Evolutionary conservation across 2,797 vertebrate species (phyloP).

Genomic region (Cephalopachus bancanus): DNA sequence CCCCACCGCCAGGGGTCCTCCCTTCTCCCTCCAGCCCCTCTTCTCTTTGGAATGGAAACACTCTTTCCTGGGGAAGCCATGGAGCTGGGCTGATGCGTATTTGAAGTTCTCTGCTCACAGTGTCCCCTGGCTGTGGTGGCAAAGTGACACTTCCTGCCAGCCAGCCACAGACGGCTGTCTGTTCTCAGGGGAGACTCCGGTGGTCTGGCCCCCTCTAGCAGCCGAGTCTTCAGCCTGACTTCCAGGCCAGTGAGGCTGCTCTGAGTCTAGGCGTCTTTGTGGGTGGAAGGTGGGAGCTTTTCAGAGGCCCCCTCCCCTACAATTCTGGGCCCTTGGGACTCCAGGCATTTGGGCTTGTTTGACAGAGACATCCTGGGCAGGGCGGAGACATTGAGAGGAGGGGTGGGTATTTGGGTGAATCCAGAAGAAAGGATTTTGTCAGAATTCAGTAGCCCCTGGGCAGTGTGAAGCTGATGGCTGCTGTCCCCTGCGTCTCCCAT

Average conservation of each 20-base stretch:
- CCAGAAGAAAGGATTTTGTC: not conserved
- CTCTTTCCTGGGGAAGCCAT: not conserved
- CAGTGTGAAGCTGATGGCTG: accelerated
- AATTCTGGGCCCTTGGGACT: not conserved
- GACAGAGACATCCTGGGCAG: not conserved
- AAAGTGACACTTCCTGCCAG: not conserved
- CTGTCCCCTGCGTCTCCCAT: not conserved
- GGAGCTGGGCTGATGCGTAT: not conserved
- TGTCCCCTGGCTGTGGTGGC: not conserved
- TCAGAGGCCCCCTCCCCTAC: not conserved
- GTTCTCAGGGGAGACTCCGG: not conserved
- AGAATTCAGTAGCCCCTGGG: not conserved
- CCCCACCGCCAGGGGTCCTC: not conserved
- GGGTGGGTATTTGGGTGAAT: not conserved
- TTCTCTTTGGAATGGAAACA: accelerated
- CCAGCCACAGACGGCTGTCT: not conserved
- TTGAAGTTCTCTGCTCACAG: not conserved
- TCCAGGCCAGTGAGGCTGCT: not conserved
- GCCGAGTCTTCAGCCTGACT: not conserved
- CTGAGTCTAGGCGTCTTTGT: not conserved
- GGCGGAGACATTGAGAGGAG: not conserved
- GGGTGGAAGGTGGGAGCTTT: not conserved
- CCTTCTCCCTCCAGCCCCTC: not conserved
- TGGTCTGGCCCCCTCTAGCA: not conserved
- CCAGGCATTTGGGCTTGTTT: not conserved